Conservation (phyloP, 2,113 vertebrate species). For the Psilopsiagon aurifrons region DNA sequence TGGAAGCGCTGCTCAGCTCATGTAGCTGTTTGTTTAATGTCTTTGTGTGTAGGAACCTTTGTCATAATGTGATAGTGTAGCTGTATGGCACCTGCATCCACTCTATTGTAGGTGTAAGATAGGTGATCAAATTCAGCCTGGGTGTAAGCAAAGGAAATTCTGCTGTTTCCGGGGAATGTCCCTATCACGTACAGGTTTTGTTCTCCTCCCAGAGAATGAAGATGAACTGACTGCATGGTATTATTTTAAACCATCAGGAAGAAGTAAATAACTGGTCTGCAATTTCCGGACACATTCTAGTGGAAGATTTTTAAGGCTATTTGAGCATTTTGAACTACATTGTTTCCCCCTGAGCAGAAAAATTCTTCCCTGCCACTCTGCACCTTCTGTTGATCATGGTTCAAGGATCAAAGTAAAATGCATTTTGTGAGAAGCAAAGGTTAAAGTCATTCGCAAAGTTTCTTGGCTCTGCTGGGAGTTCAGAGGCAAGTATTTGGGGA, state of each 20-base stretch:
- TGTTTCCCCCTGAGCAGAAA: slow-evolving; percentile 29
- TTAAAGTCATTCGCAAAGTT: slow-evolving; percentile 46
- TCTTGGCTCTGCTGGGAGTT: slow-evolving; percentile 21
- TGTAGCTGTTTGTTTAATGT: neutral
- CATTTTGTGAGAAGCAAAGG: slow-evolving; percentile 55
- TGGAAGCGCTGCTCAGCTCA: neutral
- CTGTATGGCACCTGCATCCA: neutral
- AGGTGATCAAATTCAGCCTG: neutral
- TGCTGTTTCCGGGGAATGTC: neutral
- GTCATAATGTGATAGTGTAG: neutral
- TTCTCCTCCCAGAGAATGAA: neutral
- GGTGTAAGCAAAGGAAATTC: neutral
- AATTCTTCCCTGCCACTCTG: slow-evolving; percentile 57
- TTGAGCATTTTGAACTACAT: slow-evolving; percentile 61
- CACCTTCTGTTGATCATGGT: slow-evolving; percentile 51
- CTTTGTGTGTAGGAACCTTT: neutral
- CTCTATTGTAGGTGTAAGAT: neutral
- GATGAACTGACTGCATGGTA: neutral
- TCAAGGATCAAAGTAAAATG: slow-evolving; percentile 67
- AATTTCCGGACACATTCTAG: slow-evolving; percentile 15
- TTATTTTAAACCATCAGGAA: slow-evolving; percentile 1
- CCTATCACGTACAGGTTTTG: neutral
- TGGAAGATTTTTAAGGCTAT: slow-evolving; percentile 43
- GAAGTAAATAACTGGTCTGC: neutral
- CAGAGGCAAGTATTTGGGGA: slow-evolving; percentile 39